Evolutionary conservation across 1,140 invertebrate species (phyloP).

Genomic region (Penaeus vannamei): DNA sequence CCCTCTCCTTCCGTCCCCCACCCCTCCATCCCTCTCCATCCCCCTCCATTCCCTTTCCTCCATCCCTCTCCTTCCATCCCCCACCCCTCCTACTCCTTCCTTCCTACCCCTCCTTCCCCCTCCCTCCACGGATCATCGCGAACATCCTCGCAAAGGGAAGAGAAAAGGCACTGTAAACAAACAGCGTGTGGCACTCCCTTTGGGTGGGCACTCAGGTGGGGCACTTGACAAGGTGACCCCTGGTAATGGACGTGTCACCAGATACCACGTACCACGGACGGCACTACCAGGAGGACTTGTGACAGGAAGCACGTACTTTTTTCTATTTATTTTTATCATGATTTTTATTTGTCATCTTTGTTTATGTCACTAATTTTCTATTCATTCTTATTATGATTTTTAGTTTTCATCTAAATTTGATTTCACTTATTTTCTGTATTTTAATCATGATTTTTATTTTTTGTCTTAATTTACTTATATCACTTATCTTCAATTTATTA

Average conservation of each 20-base stretch:
- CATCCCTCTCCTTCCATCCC: neutral
- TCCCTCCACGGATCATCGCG: neutral
- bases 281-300: neutral
- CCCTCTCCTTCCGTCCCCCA: neutral
- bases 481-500: neutral
- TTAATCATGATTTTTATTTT: neutral
- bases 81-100: no score
- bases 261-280: constrained; percentile 17
- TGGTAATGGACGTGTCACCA: constrained; percentile 45
- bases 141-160: neutral
- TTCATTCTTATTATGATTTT: neutral
- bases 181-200: neutral
- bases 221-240: constrained; percentile 46
- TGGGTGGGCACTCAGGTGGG: constrained; percentile 31
- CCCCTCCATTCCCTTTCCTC: no score
- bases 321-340: neutral
- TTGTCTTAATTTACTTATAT: neutral
- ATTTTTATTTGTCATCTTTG: neutral
- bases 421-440: no score
- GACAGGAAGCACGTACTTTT: neutral
- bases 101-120: no score
- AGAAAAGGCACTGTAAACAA: neutral
- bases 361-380: neutral
- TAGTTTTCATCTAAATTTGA: no score
- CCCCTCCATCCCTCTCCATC: neutral